Percentiles rank a stretch among this genome's conserved stretches.
phyloP scores from a whole-genome alignment of 2,797 vertebrate species.

The Anguilla obscura region DNA sequence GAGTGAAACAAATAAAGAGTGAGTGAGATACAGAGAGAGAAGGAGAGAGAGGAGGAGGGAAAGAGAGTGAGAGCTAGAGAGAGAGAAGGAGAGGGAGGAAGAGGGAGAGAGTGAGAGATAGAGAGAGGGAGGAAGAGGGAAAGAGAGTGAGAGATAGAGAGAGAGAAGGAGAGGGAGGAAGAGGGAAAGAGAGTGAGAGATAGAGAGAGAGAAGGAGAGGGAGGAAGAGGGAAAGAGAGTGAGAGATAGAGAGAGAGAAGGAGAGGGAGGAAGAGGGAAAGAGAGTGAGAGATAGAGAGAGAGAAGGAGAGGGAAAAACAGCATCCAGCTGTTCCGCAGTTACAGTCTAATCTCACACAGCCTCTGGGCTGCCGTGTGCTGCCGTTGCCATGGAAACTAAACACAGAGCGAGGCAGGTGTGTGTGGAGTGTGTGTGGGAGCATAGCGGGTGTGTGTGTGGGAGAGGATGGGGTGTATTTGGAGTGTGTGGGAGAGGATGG shows the following conservation, averaged over 20 bases:
- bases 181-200: neutral
- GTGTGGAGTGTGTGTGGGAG: neutral
- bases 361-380: neutral
- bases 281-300: neutral
- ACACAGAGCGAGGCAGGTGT: neutral
- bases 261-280: neutral
- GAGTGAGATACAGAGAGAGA: too few relatives aligned
- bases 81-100: too few relatives aligned
- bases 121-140: neutral
- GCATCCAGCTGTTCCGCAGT: neutral
- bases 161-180: neutral
- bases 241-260: neutral
- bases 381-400: neutral
- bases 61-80: too few relatives aligned
- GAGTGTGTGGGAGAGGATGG: too few relatives aligned
- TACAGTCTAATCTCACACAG: neutral
- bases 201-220: neutral
- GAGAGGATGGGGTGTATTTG: too few relatives aligned
- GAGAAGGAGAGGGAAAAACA: neutral
- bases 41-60: too few relatives aligned
- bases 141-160: neutral
- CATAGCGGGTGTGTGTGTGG: too few relatives aligned
- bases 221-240: too few relatives aligned
- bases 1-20: too few relatives aligned
- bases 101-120: neutral